phyloP scores from a whole-genome alignment of 2,888 invertebrate species.

The Trichopria drosophilae region DNA sequence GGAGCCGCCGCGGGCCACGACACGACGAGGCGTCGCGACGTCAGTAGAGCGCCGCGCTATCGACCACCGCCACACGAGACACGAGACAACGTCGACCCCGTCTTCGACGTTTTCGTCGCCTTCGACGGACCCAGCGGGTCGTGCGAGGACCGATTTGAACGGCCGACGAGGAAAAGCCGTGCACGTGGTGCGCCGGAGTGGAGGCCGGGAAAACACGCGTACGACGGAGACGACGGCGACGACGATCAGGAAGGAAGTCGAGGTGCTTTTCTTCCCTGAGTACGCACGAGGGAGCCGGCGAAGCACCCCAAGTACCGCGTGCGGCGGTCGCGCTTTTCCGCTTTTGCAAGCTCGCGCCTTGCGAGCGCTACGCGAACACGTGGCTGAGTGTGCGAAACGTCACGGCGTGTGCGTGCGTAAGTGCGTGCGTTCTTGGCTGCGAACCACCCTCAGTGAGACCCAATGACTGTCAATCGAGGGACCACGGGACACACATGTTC shows the following conservation, averaged over 20 bases:
- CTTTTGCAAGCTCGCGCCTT: constrained; percentile 7
- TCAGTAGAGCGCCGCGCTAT: constrained; percentile 58
- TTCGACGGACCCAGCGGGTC: background rate
- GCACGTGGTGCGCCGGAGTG: no score
- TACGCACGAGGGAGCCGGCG: no score
- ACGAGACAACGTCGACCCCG: constrained; percentile 37
- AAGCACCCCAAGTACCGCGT: no score
- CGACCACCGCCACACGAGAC: constrained; percentile 52
- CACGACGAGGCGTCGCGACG: constrained; percentile 60
- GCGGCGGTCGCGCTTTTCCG: constrained; percentile 8
- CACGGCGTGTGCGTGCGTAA: constrained; percentile 15
- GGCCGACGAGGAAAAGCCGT: constrained; percentile 14
- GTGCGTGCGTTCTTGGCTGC: constrained; percentile 39
- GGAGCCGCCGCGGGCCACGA: constrained; percentile 58
- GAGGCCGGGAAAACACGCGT: no score
- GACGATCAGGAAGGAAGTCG: no score
- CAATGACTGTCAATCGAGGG: constrained; percentile 58
- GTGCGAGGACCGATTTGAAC: no score
- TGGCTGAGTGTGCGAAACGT: constrained; percentile 15
- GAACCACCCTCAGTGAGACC: constrained; percentile 50
- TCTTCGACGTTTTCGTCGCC: constrained; percentile 33
- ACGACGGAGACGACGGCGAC: no score
- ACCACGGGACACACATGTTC: constrained; percentile 58
- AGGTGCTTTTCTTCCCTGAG: no score
- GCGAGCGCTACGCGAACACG: constrained; percentile 14